Conservation (phyloP, 2,113 vertebrate species). For the Oophaga pumilio region DNA sequence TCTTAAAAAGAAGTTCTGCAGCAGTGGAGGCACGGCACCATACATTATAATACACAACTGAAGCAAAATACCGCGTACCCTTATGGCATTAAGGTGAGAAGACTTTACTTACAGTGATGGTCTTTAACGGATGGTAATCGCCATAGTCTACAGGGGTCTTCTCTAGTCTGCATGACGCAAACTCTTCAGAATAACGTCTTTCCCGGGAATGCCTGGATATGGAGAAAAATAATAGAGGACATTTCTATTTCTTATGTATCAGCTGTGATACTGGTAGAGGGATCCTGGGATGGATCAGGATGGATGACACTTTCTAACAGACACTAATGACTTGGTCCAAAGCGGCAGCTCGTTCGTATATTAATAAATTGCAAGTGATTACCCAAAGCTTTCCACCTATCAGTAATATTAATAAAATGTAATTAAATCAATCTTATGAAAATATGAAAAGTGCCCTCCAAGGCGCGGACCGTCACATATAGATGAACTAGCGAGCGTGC, state of each 20-base stretch:
- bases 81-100: background rate
- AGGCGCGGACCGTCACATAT: too few species aligned
- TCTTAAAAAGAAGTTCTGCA: background rate
- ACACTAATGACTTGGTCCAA: too few species aligned
- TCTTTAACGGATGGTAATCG: slow-evolving; percentile 93
- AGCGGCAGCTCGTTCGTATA: too few species aligned
- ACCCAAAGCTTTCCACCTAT: too few species aligned
- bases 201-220: slow-evolving; percentile 80
- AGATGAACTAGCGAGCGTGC: too few species aligned
- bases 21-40: background rate
- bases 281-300: too few species aligned
- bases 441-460: too few species aligned
- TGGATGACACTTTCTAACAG: too few species aligned
- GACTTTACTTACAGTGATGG: slow-evolving; percentile 83
- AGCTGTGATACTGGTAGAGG: background rate
- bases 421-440: too few species aligned
- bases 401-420: too few species aligned
- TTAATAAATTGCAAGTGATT: too few species aligned
- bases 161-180: slow-evolving; percentile 76
- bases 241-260: background rate
- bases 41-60: background rate
- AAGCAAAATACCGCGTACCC: background rate
- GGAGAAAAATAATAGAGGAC: slow-evolving; percentile 2
- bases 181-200: slow-evolving; percentile 83
- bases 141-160: slow-evolving; percentile 78